Evolutionary conservation across 2,797 vertebrate genomes (phyloP), one percentile per base, ranked within the genome.

Genomic region (Apodemus agrarius): DNA sequence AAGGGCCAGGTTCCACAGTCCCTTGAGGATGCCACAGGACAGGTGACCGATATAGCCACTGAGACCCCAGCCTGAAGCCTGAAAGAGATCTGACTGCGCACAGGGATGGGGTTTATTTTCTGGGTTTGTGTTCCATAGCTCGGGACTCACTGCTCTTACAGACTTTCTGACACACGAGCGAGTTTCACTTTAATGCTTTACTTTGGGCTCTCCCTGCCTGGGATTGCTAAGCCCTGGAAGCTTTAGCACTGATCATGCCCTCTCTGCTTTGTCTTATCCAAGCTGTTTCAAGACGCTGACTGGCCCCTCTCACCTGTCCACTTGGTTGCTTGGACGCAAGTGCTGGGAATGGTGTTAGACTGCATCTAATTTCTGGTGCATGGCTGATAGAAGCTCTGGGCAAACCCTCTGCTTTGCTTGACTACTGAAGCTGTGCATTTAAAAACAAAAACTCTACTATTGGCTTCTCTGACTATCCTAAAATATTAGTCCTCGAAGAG

Each of bases 371-470:
- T 40, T 4, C 24, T n/a, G 26, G 63, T 46, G 21, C 34, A 12
- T 65, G 24, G 19, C 5, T 74, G 78, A 43, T 31, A 46, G 49
- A 17, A 72, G 21, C 4, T n/a, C 2, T 76, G 22, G 21, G 34
- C 24, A 86, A 91, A 34, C 46, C 79, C 21, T 87, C 54, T 96
- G 54, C 40, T 83, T 96, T 17, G 21, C 57, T 88, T 65, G 43
- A 49, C 54, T 96, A 94, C 91, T 91, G 29, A 22, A 88, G 76
- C 52, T 67, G 40, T 3, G 46, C 65, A 52, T n/a, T 84, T 52
- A 40, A 10, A 52, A 52, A 52, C 5, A 52, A 12, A 52, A 52
- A 12, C 37, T 85, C 24, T 61, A 69, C 49, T 86, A 69, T 12
- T 92, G 40, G 29, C 34, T 61, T 52, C 61, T 54, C 74, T 86